Percentiles rank a stretch among this genome's conserved stretches.
These are phyloP conservation scores for Drosophila biarmipes DNA, from an alignment of 1,140 invertebrate genomes.

Conservation along the genomic window DNA sequence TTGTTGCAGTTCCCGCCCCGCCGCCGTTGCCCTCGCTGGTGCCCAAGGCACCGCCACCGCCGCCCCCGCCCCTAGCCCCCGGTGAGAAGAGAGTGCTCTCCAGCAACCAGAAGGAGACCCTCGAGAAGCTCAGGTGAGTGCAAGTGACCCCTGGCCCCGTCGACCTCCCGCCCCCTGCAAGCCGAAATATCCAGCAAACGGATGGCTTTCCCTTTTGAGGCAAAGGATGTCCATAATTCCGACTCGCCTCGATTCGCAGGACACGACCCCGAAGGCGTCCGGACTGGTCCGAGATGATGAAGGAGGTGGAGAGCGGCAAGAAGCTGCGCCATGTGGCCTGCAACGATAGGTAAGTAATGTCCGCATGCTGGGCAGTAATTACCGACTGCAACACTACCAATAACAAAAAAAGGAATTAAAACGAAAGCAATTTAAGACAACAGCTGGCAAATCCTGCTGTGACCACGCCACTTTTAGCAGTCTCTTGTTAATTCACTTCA, in stretches of 20 bases:
- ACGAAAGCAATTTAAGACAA: background rate
- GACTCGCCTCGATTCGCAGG: slow-evolving; percentile 54
- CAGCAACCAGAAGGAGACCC: slow-evolving; percentile 85
- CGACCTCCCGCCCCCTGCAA: slow-evolving; percentile 28
- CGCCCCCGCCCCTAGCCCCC: slow-evolving; percentile 87
- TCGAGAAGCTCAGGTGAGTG: slow-evolving; percentile 86
- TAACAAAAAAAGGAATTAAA: slow-evolving; percentile 24
- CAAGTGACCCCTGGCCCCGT: slow-evolving; percentile 3
- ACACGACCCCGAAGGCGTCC: slow-evolving; percentile 91
- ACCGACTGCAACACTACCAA: slow-evolving; percentile 26
- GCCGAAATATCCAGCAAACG: slow-evolving; percentile 83
- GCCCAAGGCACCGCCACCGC: slow-evolving; percentile 87
- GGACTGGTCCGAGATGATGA: slow-evolving; percentile 95
- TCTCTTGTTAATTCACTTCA: background rate
- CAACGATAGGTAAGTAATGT: slow-evolving; percentile 89
- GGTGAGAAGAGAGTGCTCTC: slow-evolving; percentile 84
- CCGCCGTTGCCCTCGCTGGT: slow-evolving; percentile 80
- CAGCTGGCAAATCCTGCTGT: background rate
- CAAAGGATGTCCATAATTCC: slow-evolving; percentile 83
- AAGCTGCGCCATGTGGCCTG: slow-evolving; percentile 92
- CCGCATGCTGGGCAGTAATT: slow-evolving; percentile 20
- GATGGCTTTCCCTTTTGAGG: background rate
- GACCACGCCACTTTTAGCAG: background rate
- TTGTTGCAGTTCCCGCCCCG: slow-evolving; percentile 74
- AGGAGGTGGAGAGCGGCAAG: slow-evolving; percentile 92